A percentile compares a stretch with the other conserved stretches of the same genome.
phyloP scores from a whole-genome alignment of 1,140 invertebrate species.

The Trichomalopsis sarcophagae region DNA sequence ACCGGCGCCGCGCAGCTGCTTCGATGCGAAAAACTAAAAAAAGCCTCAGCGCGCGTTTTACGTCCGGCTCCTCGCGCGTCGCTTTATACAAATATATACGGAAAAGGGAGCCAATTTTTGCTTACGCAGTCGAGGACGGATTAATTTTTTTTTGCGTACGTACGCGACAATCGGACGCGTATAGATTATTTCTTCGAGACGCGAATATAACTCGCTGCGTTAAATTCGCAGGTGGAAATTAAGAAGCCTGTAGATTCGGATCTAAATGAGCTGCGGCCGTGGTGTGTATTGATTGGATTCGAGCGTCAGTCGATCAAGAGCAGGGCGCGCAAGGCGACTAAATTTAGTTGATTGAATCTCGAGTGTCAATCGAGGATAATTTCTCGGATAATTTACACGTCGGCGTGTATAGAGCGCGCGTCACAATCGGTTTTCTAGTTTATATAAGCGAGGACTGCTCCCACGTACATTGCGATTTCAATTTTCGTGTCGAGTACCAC shows the following conservation, averaged over 20 bases:
- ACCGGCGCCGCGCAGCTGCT: conserved; percentile 24
- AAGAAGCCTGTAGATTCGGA: no score
- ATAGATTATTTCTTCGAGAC: no score
- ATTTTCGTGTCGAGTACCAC: not conserved
- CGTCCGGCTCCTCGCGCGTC: not conserved
- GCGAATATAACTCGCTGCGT: no score
- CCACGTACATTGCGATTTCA: not conserved
- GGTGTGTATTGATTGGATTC: not conserved
- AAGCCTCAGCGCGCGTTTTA: not conserved
- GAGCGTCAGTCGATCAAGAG: not conserved
- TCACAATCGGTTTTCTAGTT: conserved; percentile 1
- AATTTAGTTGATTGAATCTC: conserved; percentile 12
- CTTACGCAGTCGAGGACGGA: not conserved
- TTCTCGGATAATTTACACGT: not conserved
- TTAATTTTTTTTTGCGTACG: not conserved
- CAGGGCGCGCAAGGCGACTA: not conserved
- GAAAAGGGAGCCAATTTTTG: no score
- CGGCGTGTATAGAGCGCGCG: not conserved
- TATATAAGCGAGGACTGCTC: not conserved
- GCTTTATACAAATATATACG: not conserved
- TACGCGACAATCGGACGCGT: no score
- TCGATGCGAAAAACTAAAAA: conserved; percentile 37
- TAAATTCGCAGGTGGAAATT: no score
- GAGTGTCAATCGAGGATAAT: conserved; percentile 1
- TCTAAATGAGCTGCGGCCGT: not conserved